Conservation (phyloP, 2,113 vertebrate species). For the Madoqua kirkii region DNA sequence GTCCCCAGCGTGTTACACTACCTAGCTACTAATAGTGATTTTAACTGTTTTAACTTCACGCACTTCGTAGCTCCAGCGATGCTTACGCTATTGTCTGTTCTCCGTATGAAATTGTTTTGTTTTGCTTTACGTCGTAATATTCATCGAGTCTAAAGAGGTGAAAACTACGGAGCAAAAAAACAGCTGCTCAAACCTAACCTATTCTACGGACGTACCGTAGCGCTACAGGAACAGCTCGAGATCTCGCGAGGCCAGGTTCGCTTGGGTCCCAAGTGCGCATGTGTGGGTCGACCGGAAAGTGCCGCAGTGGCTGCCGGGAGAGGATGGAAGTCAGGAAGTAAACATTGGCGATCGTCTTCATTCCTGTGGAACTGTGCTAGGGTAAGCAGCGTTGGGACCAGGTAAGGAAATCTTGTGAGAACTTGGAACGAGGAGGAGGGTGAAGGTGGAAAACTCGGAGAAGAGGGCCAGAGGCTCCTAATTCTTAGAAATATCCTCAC, state of each 20-base stretch:
- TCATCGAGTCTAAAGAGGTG: neutral
- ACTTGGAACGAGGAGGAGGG: neutral
- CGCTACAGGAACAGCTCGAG: fast-evolving
- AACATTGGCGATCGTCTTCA: neutral
- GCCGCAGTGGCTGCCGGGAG: neutral
- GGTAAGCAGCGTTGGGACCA: fast-evolving
- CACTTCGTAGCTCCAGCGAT: neutral
- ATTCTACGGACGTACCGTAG: fast-evolving
- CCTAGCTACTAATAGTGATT: neutral
- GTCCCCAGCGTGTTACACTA: neutral
- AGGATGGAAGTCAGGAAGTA: conserved; percentile 24
- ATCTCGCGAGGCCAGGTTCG: neutral
- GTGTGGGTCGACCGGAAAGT: neutral
- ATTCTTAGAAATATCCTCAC: neutral
- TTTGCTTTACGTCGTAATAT: neutral
- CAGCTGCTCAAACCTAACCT: fast-evolving
- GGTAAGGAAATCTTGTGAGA: neutral
- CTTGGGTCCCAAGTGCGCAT: neutral
- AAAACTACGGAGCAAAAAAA: fast-evolving
- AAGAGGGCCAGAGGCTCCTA: neutral
- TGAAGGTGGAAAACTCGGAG: no score
- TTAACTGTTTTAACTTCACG: neutral
- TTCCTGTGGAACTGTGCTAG: neutral
- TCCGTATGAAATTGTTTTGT: neutral
- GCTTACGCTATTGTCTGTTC: neutral